Evolutionary conservation across 2,797 vertebrate genomes (phyloP), one percentile per base, ranked within the genome.

Genomic region (Garrulus glandarius): DNA sequence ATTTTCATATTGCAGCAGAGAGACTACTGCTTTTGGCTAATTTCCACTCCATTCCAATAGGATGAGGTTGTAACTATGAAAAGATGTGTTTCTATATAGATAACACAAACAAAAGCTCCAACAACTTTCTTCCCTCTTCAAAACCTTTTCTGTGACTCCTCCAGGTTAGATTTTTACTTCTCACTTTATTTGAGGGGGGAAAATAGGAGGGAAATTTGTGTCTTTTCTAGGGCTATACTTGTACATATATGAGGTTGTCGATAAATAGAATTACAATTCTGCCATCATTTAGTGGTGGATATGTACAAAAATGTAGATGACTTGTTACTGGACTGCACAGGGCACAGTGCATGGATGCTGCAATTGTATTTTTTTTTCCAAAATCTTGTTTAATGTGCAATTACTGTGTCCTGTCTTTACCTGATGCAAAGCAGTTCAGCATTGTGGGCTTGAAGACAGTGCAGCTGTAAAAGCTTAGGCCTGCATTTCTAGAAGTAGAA

Each of bases 21-120:
- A 92, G 17, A 87, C 96, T 97, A 96, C 84, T 88, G 77, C 80
- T 94, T 94, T 93, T 94, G 94, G 91, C 85, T 76, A 74, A 70
- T 89, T 84, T 93, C 79, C 82, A 86, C 37, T 82, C 81, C 82
- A 88, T 94, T 95, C 91, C 82, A 90, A 84, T 9, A 86, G 67
- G 80, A 91, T 92, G 84, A 90, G 74, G 22, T 43, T 84, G 13
- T 71, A 84, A 56, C 65, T 67, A 81, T 16, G 43, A 61, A 91
- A 94, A 96, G 19, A 72, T 30, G 6, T 65, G 21, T 75, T 88
- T 74, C 39, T 57, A 39, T 76, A 85, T 1, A 78, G 57, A 89
- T 83, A 93, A 65, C 21, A 55, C 15, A 89, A 93, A 59, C 13
- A 79, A 91, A 83, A 43, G 3, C 11, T 29, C 34, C 44, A 77